phyloP scores from a whole-genome alignment of 2,888 invertebrate genomes.

The Synergus umbraculus region DNA sequence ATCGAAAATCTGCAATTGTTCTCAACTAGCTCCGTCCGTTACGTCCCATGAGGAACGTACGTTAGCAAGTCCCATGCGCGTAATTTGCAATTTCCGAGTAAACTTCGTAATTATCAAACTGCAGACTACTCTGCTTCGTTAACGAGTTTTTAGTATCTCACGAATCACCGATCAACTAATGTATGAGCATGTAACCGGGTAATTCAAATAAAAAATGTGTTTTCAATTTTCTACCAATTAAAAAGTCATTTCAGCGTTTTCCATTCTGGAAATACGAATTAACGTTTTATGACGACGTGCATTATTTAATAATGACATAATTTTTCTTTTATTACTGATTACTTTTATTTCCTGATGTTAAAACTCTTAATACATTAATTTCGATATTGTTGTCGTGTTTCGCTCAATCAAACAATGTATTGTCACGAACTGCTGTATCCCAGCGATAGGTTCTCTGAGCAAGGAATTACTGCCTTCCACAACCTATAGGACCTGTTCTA shows the following conservation, averaged over 20 bases:
- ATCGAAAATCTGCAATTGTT: conserved; percentile 22
- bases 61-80: conserved; percentile 45
- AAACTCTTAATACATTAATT: not conserved
- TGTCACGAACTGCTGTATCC: conserved; percentile 56
- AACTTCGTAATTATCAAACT: conserved; percentile 43
- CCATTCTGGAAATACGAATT: not conserved
- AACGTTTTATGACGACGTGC: not conserved
- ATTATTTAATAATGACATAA: not conserved
- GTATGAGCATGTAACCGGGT: not conserved
- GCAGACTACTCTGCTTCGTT: conserved; percentile 13
- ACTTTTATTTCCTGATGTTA: not conserved
- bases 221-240: conserved; percentile 2
- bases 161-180: conserved; percentile 7
- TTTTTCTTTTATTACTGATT: not conserved
- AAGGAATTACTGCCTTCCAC: conserved; percentile 65
- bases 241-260: not conserved
- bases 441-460: conserved; percentile 55
- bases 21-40: conserved; percentile 31
- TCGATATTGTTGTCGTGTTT: not conserved
- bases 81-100: conserved; percentile 50
- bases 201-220: conserved; percentile 1
- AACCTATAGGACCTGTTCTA: conserved; percentile 63
- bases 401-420: conserved; percentile 42
- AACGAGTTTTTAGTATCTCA: conserved; percentile 16
- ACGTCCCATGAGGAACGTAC: conserved; percentile 37